Conservation (phyloP, 2,113 vertebrate species). For the Alaudala cheleensis region DNA sequence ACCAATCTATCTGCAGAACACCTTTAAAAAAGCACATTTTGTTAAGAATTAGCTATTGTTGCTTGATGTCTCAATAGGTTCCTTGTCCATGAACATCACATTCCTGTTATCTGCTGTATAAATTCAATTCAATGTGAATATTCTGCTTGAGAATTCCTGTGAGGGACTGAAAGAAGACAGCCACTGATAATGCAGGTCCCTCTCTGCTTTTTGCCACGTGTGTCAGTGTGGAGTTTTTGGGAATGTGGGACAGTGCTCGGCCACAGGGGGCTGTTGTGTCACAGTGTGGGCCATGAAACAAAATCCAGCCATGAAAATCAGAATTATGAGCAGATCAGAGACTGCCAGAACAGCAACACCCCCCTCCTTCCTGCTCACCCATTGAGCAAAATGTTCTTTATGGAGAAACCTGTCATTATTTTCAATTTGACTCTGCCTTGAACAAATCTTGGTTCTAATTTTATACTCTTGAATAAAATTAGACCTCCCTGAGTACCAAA, state of each 20-base stretch:
- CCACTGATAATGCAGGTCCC: neutral
- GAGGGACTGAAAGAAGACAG: neutral
- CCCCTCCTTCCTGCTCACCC: neutral
- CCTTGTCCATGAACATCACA: neutral
- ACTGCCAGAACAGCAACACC: neutral
- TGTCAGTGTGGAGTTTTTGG: neutral
- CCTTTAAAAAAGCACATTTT: neutral
- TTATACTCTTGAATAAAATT: neutral
- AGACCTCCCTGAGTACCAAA: neutral
- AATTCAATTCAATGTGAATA: neutral
- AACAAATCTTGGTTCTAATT: neutral
- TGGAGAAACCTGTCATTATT: neutral
- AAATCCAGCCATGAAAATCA: neutral
- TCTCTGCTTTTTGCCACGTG: neutral
- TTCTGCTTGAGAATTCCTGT: neutral
- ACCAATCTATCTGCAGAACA: neutral
- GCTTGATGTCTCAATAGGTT: neutral
- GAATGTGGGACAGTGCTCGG: neutral
- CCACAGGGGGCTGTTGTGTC: neutral
- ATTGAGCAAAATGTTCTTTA: neutral
- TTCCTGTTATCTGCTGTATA: neutral
- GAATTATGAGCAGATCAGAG: neutral
- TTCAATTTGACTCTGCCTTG: neutral
- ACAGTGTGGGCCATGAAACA: neutral
- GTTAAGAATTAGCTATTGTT: neutral